Percentiles rank a stretch among this genome's conserved stretches.
These are phyloP conservation scores for Raillietiella orientalis DNA, from an alignment of 2,888 invertebrate species.

Conservation along the genomic window DNA sequence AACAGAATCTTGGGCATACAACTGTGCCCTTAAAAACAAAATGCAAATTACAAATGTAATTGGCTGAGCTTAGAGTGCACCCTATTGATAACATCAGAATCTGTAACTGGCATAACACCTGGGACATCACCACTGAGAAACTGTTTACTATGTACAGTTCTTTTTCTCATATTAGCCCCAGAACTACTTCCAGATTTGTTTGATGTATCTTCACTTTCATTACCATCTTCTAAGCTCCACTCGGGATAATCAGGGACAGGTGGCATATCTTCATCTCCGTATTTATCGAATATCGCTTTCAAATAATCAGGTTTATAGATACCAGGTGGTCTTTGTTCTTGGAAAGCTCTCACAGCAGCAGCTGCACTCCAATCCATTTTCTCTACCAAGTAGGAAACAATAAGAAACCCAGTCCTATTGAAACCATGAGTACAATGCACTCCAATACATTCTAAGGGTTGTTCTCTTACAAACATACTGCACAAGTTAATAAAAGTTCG, in stretches of 20 bases:
- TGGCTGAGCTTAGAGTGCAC: too few species aligned
- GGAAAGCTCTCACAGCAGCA: slow-evolving; percentile 43
- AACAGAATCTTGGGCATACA: too few species aligned
- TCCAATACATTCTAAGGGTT: slow-evolving; percentile 42
- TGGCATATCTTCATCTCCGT: background rate
- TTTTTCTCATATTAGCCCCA: too few species aligned
- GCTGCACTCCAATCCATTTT: slow-evolving; percentile 49
- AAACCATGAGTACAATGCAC: slow-evolving; percentile 96
- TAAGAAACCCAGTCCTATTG: slow-evolving; percentile 85
- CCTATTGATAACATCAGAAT: too few species aligned
- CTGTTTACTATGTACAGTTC: too few species aligned
- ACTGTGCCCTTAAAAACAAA: too few species aligned
- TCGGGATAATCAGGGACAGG: background rate
- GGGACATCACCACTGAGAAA: too few species aligned
- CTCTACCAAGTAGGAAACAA: slow-evolving; percentile 65
- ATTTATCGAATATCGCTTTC: background rate
- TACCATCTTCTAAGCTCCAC: slow-evolving; percentile 2
- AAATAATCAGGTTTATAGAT: slow-evolving; percentile 50
- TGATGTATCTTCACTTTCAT: too few species aligned
- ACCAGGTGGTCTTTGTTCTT: slow-evolving; percentile 46
- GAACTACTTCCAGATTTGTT: too few species aligned
- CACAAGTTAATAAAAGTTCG: slow-evolving; percentile 47
- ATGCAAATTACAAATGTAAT: too few species aligned
- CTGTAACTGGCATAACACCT: too few species aligned
- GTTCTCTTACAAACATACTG: slow-evolving; percentile 34